phyloP scores from a whole-genome alignment of 2,888 invertebrate genomes.

The Loripinus fragilis region DNA sequence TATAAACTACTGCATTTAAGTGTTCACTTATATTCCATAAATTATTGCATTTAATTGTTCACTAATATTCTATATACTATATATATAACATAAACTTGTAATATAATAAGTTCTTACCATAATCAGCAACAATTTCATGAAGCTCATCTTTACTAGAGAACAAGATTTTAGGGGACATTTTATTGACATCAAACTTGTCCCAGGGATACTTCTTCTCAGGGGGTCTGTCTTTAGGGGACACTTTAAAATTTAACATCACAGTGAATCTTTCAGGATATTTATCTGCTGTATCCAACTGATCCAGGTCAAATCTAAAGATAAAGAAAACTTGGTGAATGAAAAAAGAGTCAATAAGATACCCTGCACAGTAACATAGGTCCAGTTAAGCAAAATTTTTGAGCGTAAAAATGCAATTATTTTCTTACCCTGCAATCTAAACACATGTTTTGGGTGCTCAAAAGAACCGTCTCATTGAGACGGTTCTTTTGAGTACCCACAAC shows the following conservation, averaged over 20 bases:
- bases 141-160: slow-evolving; percentile 80
- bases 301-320: slow-evolving; percentile 78
- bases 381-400: neutral
- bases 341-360: too few species aligned
- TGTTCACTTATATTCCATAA: too few species aligned
- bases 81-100: too few species aligned
- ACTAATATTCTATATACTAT: too few species aligned
- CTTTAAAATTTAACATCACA: slow-evolving; percentile 75
- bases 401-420: too few species aligned
- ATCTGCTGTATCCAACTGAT: slow-evolving; percentile 81
- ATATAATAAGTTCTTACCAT: slow-evolving; percentile 78
- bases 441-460: too few species aligned
- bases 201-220: slow-evolving; percentile 74
- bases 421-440: too few species aligned
- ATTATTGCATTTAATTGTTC: too few species aligned
- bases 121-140: slow-evolving; percentile 74
- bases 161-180: slow-evolving; percentile 77
- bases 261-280: slow-evolving; percentile 82
- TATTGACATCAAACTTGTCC: slow-evolving; percentile 77
- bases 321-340: too few species aligned
- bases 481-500: too few species aligned
- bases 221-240: slow-evolving; percentile 76
- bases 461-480: too few species aligned
- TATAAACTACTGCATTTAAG: too few species aligned
- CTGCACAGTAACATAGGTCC: neutral